Evolutionary conservation across 2,113 vertebrate genomes (phyloP), one percentile per base, ranked within the genome.

Genomic region (Oncorhynchus keta): DNA sequence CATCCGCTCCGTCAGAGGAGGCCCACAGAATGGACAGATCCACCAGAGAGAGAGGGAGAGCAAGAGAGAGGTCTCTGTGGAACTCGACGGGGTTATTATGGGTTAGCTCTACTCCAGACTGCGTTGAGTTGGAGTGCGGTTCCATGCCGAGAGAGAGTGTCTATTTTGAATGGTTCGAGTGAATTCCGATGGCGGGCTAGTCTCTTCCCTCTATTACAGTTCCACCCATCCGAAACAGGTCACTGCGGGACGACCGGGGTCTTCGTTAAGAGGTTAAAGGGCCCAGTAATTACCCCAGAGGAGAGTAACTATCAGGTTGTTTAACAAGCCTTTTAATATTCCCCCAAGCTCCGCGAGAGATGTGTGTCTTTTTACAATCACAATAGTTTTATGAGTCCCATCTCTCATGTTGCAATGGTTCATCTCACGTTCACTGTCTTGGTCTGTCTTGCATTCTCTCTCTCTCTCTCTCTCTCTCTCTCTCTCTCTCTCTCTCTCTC

Each of bases 161-260:
- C 90, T 91, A 92, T 93, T 94, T 93, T 82, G 35, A 91, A 93
- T 76, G 85, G 79, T 89, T 88, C 49, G 49, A 84, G 80, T 81
- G 87, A 83, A 87, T 85, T 93, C 85, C 79, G 81, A 84, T 84
- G 55, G 78, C 32, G 9, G n/a, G n/a, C 18, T 32, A 39, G 12
- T n/a, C 39, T 73, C 82, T 76, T 35, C 28, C 73, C 75, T 75
- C 75, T 59, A 68, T 55, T 28, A 70, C 77, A 83, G 86, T 80
- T 89, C 90, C 88, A 75, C 84, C 88, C 89, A 81, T 83, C 28
- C 72, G 76, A 80, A 81, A 77, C 79, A 73, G 80, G 80, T 79
- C 83, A 64, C 74, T 55, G 12, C 66, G 76, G 73, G 82, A 80
- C 61, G 57, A 51, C 74, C 4, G 75, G 57, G 68, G 68, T 45